Evolutionary conservation across 2,797 vertebrate species (phyloP), one percentile per base, ranked within the genome.

Genomic region (Alauda arvensis): DNA sequence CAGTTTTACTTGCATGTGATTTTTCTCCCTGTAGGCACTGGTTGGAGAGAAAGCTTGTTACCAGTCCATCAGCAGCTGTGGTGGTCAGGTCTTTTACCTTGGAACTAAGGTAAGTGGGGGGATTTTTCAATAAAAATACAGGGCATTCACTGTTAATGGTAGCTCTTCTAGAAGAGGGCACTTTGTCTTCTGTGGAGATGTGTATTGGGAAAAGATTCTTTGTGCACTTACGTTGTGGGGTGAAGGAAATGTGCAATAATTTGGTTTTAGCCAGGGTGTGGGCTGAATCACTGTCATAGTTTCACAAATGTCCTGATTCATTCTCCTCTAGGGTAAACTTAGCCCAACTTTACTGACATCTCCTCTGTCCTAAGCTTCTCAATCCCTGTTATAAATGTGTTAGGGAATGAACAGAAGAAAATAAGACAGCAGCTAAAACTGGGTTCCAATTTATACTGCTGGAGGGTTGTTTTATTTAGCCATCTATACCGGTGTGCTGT

Each of bases 1-100:
- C 18, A 20, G 8, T 65, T 83, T 72, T 23, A 59, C 8, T 16
- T 71, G 5, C 4, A 0, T 67, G 29, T 72, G 10, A 5, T 40
- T 90, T 60, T 79, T 69, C 34, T 90, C 87, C 55, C 83, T 93
- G 10, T 90, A 99, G 99, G 99, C 99, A 33, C 87, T 99, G 82
- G 99, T 99, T 37, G 99, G 99, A 94, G 99, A 99, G 88, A 99
- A 98, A 91, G 99, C 99, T 71, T 99, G 99, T 85, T 99, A 99
- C 80, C 99, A 99, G 93, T 99, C 99, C 18, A 98, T 99, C 75
- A 99, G 98, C 62, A 98, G 98, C 95, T 98, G 98, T 40, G 97
- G 97, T 33, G 98, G 98, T 51, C 99, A 99, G 95, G 98, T 99
- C 45, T 97, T 99, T 92, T 99, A 98, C 94, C 96, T 99, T 91